Evolutionary conservation across 2,113 vertebrate genomes (phyloP).

Genomic region (Cynocephalus volans): DNA sequence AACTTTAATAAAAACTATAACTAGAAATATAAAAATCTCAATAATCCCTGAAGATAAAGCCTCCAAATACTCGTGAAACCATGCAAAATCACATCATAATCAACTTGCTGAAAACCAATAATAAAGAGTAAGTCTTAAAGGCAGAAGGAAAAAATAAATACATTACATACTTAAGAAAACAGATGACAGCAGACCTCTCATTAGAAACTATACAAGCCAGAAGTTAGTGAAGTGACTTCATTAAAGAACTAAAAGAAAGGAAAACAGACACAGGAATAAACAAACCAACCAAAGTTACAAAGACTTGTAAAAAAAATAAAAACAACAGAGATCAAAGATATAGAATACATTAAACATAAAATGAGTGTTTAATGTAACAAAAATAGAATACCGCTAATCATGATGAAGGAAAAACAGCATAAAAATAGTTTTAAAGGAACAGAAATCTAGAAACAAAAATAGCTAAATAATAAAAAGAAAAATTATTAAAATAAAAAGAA

Average conservation of each 20-base stretch:
- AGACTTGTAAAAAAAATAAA: neutral
- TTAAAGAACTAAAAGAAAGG: neutral
- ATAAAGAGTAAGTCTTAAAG: neutral
- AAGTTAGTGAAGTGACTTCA: neutral
- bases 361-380: neutral
- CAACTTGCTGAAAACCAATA: neutral
- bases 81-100: neutral
- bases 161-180: neutral
- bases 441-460: neutral
- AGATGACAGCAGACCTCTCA: neutral
- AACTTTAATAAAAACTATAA: conserved; percentile 14
- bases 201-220: neutral
- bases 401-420: neutral
- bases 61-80: conserved; percentile 6
- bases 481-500: neutral
- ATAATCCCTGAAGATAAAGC: neutral
- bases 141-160: neutral
- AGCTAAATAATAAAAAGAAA: neutral
- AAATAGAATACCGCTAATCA: neutral
- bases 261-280: neutral
- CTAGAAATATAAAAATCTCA: neutral
- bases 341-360: neutral
- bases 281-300: neutral
- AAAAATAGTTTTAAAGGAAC: neutral
- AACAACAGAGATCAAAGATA: neutral